Base-by-base conservation (phyloP, 2,797 vertebrate species). In the Steatocranus sp. region DNA sequence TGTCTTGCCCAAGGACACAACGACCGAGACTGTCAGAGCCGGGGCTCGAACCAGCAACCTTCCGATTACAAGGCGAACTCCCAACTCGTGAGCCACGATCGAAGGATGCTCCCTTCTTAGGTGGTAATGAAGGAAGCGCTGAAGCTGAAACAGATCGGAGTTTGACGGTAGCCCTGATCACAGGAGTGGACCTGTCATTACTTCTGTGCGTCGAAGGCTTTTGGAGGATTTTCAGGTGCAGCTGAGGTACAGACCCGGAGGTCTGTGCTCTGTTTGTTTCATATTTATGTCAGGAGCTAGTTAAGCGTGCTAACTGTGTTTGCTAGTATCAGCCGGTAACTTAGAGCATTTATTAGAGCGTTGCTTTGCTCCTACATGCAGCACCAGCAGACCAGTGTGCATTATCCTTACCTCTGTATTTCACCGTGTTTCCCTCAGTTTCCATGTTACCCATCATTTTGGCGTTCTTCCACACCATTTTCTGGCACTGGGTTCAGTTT, bases 211-310 rank as follows among this genome's bases (percentile, higher is more conserved):
- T 43, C 4, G 1, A 15, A 41, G 36, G 12, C 61, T 1, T 1
- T 41, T 25, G 36, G 63, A 43, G 38, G 63, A 25, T 7, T 68
- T 15, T 68, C 12, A 43, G 38, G 23, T 43, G 5, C 23, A 32
- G 23, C 38, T 46, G 23, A 46, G 38, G 15, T 18, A 8, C 15
- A 18, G 0, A 46, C 23, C 4, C 41, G 11, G 38, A 43, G 5
- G 14, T 25, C 38, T 17, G 36, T 0, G 38, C 0, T 0, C 53
- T 27, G 15, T 1, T 20, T 20, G 9, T 34, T 34, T n/a, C 14
- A 8, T 9, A 6, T 23, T 68, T 11, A 41, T 10, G 14, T 46
- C 14, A 46, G 41, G 4, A 46, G 9, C 14, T 46, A 4, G 15
- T 43, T 68, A 25, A 68, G 20, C 5, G 0, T 41, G n/a, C 36